Evolutionary conservation across 2,113 vertebrate species (phyloP).

Genomic region (Cyanistes caeruleus): DNA sequence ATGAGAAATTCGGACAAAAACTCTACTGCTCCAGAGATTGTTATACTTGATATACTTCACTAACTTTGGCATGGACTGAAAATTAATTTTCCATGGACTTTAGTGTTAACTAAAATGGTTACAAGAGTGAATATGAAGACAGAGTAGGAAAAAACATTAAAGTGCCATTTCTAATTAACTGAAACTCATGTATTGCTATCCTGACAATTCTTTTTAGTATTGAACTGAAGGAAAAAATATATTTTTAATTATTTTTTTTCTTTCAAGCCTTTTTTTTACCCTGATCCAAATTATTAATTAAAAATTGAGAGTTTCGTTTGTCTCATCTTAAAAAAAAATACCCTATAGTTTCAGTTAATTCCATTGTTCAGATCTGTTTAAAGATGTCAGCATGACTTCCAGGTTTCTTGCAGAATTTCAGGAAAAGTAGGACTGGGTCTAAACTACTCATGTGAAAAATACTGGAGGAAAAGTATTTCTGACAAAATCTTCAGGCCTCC

Average conservation of each 20-base stretch:
- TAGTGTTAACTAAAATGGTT: background rate
- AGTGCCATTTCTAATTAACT: background rate
- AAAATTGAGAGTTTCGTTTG: background rate
- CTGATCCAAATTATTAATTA: background rate
- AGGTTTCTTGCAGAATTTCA: background rate
- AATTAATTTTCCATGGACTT: slow-evolving; percentile 23
- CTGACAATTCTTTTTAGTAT: background rate
- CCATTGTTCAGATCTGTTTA: background rate
- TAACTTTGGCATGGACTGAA: background rate
- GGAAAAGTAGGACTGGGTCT: background rate
- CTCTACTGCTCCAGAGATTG: background rate
- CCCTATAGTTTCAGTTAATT: background rate
- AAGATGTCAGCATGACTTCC: background rate
- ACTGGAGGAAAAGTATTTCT: background rate
- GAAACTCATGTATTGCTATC: background rate
- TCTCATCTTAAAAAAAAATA: background rate
- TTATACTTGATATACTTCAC: background rate
- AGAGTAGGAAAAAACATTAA: background rate
- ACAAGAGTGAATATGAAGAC: background rate
- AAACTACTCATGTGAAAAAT: background rate
- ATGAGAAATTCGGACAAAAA: background rate
- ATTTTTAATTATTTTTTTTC: background rate
- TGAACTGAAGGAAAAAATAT: background rate
- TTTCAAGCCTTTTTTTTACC: background rate
- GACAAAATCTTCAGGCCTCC: background rate